A percentile compares a stretch with the other conserved stretches of the same genome.
Evolutionary conservation across 2,113 vertebrate genomes (phyloP).

Genomic region (Opisthocomus hoazin): DNA sequence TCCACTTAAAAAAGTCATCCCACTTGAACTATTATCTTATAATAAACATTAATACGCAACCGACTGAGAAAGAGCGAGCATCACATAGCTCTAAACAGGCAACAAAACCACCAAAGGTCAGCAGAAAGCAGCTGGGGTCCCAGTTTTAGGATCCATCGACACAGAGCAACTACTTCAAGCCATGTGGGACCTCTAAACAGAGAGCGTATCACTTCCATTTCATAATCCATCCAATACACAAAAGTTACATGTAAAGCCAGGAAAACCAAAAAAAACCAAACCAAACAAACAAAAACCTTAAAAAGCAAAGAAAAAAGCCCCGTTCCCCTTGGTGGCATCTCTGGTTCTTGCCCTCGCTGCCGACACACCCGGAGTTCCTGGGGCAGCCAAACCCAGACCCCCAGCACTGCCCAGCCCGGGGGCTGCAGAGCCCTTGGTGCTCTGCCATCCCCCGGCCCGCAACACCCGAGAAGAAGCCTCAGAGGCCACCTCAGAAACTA

Average conservation of each 20-base stretch:
- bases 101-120: background rate
- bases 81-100: background rate
- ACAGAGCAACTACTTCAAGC: background rate
- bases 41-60: background rate
- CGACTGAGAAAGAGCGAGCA: background rate
- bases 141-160: background rate
- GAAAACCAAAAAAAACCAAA: too few relatives aligned
- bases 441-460: background rate
- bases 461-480: background rate
- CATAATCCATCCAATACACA: background rate
- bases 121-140: too few relatives aligned
- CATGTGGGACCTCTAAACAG: background rate
- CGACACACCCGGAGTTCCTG: rapidly evolving
- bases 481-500: background rate
- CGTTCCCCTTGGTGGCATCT: background rate
- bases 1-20: background rate
- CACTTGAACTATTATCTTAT: background rate
- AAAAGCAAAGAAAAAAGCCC: background rate
- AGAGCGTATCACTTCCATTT: background rate
- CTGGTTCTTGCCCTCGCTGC: background rate
- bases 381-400: background rate
- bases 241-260: background rate
- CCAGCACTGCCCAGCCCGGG: background rate
- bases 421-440: background rate
- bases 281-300: too few relatives aligned